Conservation (phyloP, 2,888 invertebrate genomes). For the Pandemis cinnamomeana region DNA sequence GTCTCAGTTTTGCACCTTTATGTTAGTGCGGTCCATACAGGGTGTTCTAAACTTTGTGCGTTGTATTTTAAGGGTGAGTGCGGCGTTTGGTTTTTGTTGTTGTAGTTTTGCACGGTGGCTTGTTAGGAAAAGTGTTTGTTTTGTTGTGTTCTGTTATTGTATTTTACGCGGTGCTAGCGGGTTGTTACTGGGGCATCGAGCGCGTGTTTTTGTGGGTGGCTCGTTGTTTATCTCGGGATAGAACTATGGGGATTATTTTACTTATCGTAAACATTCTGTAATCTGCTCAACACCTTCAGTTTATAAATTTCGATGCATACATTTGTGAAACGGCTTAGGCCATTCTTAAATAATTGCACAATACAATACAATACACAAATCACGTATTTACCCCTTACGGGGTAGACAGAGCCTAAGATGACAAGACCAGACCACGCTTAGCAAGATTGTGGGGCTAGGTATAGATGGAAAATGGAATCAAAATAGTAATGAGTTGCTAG, state of each 20-base stretch:
- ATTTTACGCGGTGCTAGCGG: constrained; percentile 54
- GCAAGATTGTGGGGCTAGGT: no score
- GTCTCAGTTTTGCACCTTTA: not conserved
- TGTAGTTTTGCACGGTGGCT: constrained; percentile 64
- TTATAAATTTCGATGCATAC: no score
- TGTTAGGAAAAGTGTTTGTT: constrained; percentile 72
- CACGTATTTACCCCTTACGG: no score
- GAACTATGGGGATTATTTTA: constrained; percentile 4
- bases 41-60: constrained; percentile 44
- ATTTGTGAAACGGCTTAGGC: no score
- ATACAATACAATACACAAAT: no score
- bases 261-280: not conserved
- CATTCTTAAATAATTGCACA: no score
- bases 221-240: constrained; percentile 42
- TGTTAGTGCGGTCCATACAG: constrained; percentile 33
- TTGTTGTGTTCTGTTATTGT: constrained; percentile 64
- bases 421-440: no score
- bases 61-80: constrained; percentile 13
- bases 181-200: constrained; percentile 58
- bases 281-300: not conserved
- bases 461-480: no score
- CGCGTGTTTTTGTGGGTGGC: constrained; percentile 63
- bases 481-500: no score
- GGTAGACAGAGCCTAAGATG: no score
- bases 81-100: constrained; percentile 48